Evolutionary conservation across 92 coral and sea anemone species (phyloP), one percentile per base, ranked within the genome.

Genomic region (Palythoa heliodiscus): DNA sequence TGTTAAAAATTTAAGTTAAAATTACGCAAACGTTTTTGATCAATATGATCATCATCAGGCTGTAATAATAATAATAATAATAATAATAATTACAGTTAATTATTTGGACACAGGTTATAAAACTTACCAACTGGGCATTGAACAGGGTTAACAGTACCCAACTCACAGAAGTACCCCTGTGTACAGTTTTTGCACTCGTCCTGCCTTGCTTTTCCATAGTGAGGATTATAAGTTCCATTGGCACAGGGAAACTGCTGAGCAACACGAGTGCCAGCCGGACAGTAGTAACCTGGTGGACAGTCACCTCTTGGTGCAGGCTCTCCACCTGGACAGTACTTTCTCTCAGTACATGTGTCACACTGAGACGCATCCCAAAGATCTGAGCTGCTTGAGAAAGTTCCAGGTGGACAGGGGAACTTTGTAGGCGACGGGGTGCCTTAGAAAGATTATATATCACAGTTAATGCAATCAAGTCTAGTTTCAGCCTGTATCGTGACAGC

Each of bases 241-340:
- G 98, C 91, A 77, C 99, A 96, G 1, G 99, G 98, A 61, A 87
- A 94, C 84, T 96, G 96, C 55, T 94, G 92, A 22, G 99, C 98
- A 78, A 96, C 95, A 39, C 95, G 87, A 11, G 99, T 96, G 3
- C 97, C 90, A 5, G 29, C 71, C n/a, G 98, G 99, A 85, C 98
- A 96, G 81, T 91, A 96, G 76, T 91, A 80, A 0, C 99, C 99
- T 7, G 99, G 99, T 25, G 99, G 98, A 78, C 99, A 96, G 88
- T 78, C 83, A 76, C 96, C 99, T 64, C 95, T 88, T 3, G 99
- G 98, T 25, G 82, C 86, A 55, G 98, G 91, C 68, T 94, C 98
- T 68, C 99, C 98, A 3, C 99, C 99, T 10, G 98, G 98, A 88
- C 99, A 96, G 94, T 96, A 96, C 78, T 85, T 91, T 70, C 99